These are phyloP conservation scores for Leptogaster cylindrica DNA, from an alignment of 2,888 invertebrate species.

Conservation along the genomic window DNA sequence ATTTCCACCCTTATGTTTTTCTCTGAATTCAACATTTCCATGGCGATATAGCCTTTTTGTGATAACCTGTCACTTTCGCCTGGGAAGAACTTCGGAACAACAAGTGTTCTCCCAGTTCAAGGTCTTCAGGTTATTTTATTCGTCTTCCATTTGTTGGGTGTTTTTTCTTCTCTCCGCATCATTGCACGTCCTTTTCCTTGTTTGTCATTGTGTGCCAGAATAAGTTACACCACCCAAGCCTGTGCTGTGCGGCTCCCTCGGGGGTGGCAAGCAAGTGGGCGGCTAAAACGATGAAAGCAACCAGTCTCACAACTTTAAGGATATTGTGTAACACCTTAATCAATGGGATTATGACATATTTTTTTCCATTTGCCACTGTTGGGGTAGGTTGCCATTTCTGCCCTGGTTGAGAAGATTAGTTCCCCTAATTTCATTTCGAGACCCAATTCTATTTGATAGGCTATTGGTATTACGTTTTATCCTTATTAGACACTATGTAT, in stretches of 20 bases:
- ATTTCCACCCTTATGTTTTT: slow-evolving; percentile 31
- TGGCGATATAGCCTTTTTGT: slow-evolving; percentile 36
- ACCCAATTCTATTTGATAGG: background rate
- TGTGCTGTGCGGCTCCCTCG: no score
- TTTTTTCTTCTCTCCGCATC: slow-evolving; percentile 12
- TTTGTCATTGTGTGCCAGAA: slow-evolving; percentile 2
- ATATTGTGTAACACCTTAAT: slow-evolving; percentile 39
- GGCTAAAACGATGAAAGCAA: slow-evolving; percentile 1
- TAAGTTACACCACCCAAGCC: no score
- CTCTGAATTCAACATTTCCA: slow-evolving; percentile 26
- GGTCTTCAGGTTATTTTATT: slow-evolving; percentile 38
- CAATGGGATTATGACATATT: slow-evolving; percentile 39
- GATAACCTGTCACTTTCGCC: slow-evolving; percentile 35
- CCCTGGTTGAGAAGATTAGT: slow-evolving; percentile 16
- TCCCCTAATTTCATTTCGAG: slow-evolving; percentile 4
- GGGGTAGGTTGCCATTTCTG: slow-evolving; percentile 29
- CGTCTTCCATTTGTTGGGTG: slow-evolving; percentile 28
- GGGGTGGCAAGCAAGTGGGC: background rate
- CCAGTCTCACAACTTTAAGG: slow-evolving; percentile 35
- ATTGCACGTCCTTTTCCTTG: slow-evolving; percentile 30
- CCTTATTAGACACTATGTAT: slow-evolving; percentile 14
- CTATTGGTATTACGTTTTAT: background rate
- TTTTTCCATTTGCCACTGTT: slow-evolving; percentile 25
- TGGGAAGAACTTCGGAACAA: slow-evolving; percentile 24
- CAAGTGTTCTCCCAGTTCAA: slow-evolving; percentile 35